A percentile compares a stretch with the other conserved stretches of the same genome.
phyloP scores from a whole-genome alignment of 2,888 invertebrate species.

The Lycaena phlaeas region DNA sequence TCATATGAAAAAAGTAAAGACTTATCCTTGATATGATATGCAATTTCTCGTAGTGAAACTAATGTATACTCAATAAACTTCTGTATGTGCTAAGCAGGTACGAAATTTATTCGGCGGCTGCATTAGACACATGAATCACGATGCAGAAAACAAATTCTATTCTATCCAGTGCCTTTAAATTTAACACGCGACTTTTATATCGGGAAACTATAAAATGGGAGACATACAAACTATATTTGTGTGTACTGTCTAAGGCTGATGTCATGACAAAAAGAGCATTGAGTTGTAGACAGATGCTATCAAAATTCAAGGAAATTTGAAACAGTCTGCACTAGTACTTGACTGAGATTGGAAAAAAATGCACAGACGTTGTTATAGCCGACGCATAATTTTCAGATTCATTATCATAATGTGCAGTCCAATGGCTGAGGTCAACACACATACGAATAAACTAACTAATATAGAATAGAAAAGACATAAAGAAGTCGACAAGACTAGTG shows the following conservation, averaged over 20 bases:
- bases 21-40: too few species aligned
- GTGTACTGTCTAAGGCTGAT: slow-evolving; percentile 17
- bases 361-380: slow-evolving; percentile 54
- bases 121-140: slow-evolving; percentile 64
- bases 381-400: slow-evolving; percentile 65
- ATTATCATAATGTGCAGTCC: slow-evolving; percentile 67
- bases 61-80: too few species aligned
- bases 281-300: slow-evolving; percentile 50
- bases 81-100: slow-evolving; percentile 14
- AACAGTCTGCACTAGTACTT: slow-evolving; percentile 66
- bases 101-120: slow-evolving; percentile 64
- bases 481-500: too few species aligned
- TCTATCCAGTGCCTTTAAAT: slow-evolving; percentile 26
- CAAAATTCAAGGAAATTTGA: slow-evolving; percentile 71
- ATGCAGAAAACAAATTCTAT: slow-evolving; percentile 56
- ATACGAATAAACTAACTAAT: slow-evolving; percentile 21
- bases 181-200: slow-evolving; percentile 27
- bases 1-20: too few species aligned
- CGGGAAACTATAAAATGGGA: slow-evolving; percentile 15
- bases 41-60: too few species aligned
- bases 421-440: slow-evolving; percentile 52
- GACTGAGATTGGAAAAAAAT: slow-evolving; percentile 61
- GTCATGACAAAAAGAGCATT: slow-evolving; percentile 23
- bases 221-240: slow-evolving; percentile 24
- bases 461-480: too few species aligned